phyloP scores from a whole-genome alignment of 1,140 invertebrate genomes.

The Apis mellifera region DNA sequence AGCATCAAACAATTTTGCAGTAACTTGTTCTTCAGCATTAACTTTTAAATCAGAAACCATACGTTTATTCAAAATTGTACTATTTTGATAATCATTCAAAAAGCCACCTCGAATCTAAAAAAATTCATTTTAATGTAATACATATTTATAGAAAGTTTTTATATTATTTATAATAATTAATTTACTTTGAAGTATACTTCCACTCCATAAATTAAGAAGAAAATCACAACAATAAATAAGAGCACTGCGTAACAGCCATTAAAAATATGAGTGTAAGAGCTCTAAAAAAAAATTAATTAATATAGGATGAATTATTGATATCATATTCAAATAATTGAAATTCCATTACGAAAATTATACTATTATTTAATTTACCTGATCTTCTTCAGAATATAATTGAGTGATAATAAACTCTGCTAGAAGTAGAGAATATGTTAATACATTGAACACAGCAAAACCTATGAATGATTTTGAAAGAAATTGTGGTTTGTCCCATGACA shows the following conservation, averaged over 20 bases:
- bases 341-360: not conserved
- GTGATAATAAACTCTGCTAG: constrained; percentile 90
- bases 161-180: constrained; percentile 19
- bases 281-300: constrained; percentile 81
- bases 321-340: not conserved
- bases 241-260: constrained; percentile 96
- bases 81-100: constrained; percentile 82
- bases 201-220: constrained; percentile 97
- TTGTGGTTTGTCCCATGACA: constrained; percentile 91
- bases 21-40: constrained; percentile 75
- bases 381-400: constrained; percentile 83
- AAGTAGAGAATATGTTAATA: constrained; percentile 93
- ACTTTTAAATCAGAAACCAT: constrained; percentile 65
- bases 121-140: constrained; percentile 6
- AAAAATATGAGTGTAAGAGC: constrained; percentile 91
- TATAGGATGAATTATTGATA: not conserved
- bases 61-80: constrained; percentile 81
- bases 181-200: constrained; percentile 96
- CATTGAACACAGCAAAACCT: constrained; percentile 95
- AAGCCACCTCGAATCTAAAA: constrained; percentile 85
- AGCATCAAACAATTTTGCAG: constrained; percentile 77
- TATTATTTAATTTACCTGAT: constrained; percentile 46
- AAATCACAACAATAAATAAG: constrained; percentile 94
- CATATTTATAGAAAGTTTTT: not conserved
- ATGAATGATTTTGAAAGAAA: constrained; percentile 96